Evolutionary conservation across 2,113 vertebrate species (phyloP), one percentile per base, ranked within the genome.

Genomic region (Casuarius casuarius): DNA sequence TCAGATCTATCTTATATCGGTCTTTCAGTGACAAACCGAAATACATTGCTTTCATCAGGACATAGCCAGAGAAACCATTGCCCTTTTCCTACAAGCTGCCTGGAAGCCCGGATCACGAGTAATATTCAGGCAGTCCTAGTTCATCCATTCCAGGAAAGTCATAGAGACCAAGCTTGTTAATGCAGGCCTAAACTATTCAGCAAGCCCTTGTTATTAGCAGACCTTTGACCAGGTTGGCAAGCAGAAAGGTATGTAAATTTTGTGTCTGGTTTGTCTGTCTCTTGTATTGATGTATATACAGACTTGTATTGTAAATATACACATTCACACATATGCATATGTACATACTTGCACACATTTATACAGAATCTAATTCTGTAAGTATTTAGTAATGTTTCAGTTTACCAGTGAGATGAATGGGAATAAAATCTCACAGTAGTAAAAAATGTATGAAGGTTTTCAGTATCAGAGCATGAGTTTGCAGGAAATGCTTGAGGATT

Each of bases 301-400:
- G 56, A 58, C 29, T 18, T 16, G 25, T 25, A 29, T 29, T 29
- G 13, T 21, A 29, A 49, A 71, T 38, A 51, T 73, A 68, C 3
- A 38, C 4, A 20, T 49, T 10, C 16, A 46, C 42, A 42, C 44
- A 25, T 51, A 13, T 23, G 35, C 68, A 67, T 35, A 29, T 7
- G 16, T 0, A 1, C 28, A 26, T 2, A 4, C 13, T 65, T 76
- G 52, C 44, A 48, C 15, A 14, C 4, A 17, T 2, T 42, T 8
- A 14, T 3, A 26, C 20, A 42, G 42, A 68, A 44, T 35, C 7
- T n/a, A n/a, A 18, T 58, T 23, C 6, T 70, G 2, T 25, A 77
- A 70, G 10, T 2, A 21, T 15, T 72, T 78, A 59, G 0, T 70
- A 56, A n/a, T 18, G 13, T 17, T 85, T 72, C 5, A 17, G 2